Base-by-base conservation (phyloP, 2,113 vertebrate genomes). In the Dendropsophus ebraccatus region DNA sequence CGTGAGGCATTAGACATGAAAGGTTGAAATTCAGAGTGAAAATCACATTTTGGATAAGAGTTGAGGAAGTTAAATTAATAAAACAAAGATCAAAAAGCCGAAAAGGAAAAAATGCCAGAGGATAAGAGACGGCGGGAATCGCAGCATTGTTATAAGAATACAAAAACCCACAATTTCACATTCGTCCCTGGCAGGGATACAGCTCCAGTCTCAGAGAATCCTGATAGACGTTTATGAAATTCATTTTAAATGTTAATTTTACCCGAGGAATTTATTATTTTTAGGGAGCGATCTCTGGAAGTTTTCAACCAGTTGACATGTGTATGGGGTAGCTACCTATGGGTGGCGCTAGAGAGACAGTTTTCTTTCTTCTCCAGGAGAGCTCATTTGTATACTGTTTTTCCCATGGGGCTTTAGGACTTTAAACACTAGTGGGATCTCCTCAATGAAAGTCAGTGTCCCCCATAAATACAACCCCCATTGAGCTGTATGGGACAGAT, bases 111-210 rank as follows among this genome's bases (percentile, higher is more conserved):
- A 70, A 2, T 30, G 67, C 32, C 67, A 21, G 35, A 41, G 32
- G 67, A 35, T 32, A 32, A 69, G 35, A 70, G 67, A 70, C 32
- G 41, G 32, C 30, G 7, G 65, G 65, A 69, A 69, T 69, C 65
- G 9, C 30, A 69, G 16, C 65, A 35, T 69, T 69, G 65, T 69
- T 69, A 70, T 10, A 70, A 12, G 67, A 70, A 70, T 70, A 70
- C 32, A 70, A 70, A 70, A 70, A 41, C 35, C 35, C 17, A 21
- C 67, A 41, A 70, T 70, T 41, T 70, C 67, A 41, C 17, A 70
- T 70, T 37, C 19, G 23, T 41, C 32, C 23, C 67, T 23, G 67
- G 32, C 17, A 9, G 19, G 9, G 8, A 37, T 70, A 70, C 19
- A 1, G 23, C 21, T 58, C n/a, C n/a, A n/a, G 16, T 1, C 56